A percentile compares a stretch with the other conserved stretches of the same genome.
These are phyloP conservation scores for Sebastes taczanowskii DNA, from an alignment of 2,797 vertebrate species.

Conservation along the genomic window DNA sequence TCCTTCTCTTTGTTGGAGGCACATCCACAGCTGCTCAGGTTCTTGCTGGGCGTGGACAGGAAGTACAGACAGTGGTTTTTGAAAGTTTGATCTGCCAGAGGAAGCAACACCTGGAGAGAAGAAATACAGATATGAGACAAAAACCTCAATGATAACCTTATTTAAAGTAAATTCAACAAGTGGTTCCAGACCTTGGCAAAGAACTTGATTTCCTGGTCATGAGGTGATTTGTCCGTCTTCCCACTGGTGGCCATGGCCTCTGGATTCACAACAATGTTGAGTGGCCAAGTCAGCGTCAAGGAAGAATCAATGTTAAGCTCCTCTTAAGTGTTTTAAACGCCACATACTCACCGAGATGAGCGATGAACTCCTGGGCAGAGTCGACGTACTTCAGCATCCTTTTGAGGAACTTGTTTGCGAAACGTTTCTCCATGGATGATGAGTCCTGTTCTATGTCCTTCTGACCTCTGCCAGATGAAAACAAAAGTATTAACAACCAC, in stretches of 20 bases:
- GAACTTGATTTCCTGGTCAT: slow-evolving; percentile 99
- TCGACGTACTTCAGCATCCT: slow-evolving; percentile 93
- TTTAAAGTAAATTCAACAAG: background rate
- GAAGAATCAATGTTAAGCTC: background rate
- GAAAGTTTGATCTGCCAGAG: slow-evolving; percentile 95
- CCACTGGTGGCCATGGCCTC: slow-evolving; percentile 97
- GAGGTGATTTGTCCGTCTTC: slow-evolving; percentile 96
- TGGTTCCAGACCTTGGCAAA: slow-evolving; percentile 92
- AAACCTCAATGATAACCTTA: background rate
- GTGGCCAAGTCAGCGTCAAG: background rate
- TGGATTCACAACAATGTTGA: slow-evolving; percentile 69
- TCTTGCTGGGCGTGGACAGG: slow-evolving; percentile 94
- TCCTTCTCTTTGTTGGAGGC: slow-evolving; percentile 99
- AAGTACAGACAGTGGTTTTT: slow-evolving; percentile 98
- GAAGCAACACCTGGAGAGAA: slow-evolving; percentile 89
- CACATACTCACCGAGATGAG: slow-evolving; percentile 92
- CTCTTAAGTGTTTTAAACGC: background rate
- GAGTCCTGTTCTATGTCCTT: slow-evolving; percentile 94
- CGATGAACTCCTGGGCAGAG: slow-evolving; percentile 98
- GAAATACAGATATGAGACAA: background rate
- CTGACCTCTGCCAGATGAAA: slow-evolving; percentile 80
- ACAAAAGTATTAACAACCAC: background rate
- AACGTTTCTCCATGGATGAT: slow-evolving; percentile 97
- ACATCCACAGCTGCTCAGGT: slow-evolving; percentile 93
- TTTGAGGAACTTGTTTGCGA: slow-evolving; percentile 94